phyloP scores from a whole-genome alignment of 2,113 vertebrate species.

The Odontophorus gujanensis region DNA sequence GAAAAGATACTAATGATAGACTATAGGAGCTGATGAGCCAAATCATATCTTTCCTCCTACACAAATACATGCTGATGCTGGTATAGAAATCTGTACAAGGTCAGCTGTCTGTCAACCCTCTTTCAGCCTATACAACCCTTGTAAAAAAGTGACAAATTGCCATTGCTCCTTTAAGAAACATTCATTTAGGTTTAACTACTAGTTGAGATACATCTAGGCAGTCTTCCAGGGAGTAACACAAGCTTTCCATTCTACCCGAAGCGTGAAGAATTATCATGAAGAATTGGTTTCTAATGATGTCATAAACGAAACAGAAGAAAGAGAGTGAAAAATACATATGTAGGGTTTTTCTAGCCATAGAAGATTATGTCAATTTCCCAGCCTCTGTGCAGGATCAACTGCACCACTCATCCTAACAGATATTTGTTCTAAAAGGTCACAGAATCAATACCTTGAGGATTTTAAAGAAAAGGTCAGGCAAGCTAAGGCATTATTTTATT shows the following conservation, averaged over 20 bases:
- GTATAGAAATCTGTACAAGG: slow-evolving; percentile 1
- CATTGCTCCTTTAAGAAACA: neutral
- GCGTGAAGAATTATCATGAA: neutral
- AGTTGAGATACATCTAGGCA: slow-evolving; percentile 20
- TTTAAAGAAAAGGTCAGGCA: neutral
- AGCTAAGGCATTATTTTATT: neutral
- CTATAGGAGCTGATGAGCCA: slow-evolving; percentile 2
- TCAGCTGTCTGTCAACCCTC: neutral
- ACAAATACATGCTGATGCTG: slow-evolving; percentile 5
- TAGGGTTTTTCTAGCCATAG: neutral
- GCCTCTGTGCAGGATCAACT: neutral
- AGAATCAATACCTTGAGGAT: neutral
- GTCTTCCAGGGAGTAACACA: slow-evolving; percentile 10
- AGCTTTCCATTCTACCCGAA: neutral
- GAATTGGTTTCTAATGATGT: neutral
- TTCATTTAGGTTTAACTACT: neutral
- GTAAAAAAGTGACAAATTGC: neutral
- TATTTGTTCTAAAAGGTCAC: neutral
- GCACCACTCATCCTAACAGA: neutral
- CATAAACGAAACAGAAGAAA: neutral
- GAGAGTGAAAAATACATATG: neutral
- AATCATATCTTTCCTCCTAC: slow-evolving; percentile 21
- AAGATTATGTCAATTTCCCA: neutral
- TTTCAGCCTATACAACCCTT: neutral
- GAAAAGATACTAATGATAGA: neutral